Conservation (phyloP, 2,888 invertebrate genomes). For the Acronicta leporina region DNA sequence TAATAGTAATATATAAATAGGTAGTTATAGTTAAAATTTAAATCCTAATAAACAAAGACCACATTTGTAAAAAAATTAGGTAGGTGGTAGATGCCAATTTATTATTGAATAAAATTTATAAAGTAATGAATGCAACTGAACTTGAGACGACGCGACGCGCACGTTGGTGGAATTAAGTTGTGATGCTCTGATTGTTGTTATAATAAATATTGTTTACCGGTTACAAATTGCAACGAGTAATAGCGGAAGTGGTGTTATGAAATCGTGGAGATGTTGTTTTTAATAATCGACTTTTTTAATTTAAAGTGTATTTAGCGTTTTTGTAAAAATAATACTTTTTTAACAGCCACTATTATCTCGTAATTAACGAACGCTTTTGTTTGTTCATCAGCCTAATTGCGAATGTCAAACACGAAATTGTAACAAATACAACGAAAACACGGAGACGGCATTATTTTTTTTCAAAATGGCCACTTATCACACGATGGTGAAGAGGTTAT, state of each 20-base stretch:
- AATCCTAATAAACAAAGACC: neutral
- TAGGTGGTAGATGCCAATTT: conserved; percentile 11
- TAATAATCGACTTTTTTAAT: neutral
- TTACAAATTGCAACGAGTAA: conserved; percentile 14
- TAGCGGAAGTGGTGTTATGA: conserved; percentile 11
- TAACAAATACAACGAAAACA: too few relatives aligned
- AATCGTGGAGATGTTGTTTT: neutral
- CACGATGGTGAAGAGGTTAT: too few relatives aligned
- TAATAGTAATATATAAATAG: too few relatives aligned
- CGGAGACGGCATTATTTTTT: too few relatives aligned
- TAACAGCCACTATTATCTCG: too few relatives aligned
- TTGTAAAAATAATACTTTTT: too few relatives aligned
- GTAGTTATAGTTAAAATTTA: neutral
- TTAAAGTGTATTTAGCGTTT: too few relatives aligned
- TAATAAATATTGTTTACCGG: conserved; percentile 46
- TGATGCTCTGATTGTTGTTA: conserved; percentile 60
- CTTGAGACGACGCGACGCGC: conserved; percentile 23
- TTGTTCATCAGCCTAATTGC: too few relatives aligned
- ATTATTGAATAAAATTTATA: too few relatives aligned
- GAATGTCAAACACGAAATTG: too few relatives aligned
- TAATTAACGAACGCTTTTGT: too few relatives aligned
- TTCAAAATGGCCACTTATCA: too few relatives aligned
- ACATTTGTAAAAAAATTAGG: neutral
- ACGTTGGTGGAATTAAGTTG: conserved; percentile 41
- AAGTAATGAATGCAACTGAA: conserved; percentile 36